Conservation (phyloP, 1,140 invertebrate genomes). For the Helicoverpa zea region DNA sequence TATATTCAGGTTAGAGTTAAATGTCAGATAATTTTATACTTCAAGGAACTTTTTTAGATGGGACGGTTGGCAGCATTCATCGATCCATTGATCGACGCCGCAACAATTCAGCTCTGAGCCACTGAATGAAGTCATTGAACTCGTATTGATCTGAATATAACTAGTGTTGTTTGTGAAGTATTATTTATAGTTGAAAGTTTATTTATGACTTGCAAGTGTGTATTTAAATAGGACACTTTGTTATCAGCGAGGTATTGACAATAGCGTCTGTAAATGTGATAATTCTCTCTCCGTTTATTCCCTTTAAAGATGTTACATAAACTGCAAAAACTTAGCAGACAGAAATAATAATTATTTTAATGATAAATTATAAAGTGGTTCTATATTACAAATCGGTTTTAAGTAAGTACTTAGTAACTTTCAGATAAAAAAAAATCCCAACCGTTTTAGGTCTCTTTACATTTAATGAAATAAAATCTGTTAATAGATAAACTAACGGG, state of each 20-base stretch:
- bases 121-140: slow-evolving; percentile 21
- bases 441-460: not conserved
- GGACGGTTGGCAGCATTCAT: slow-evolving; percentile 7
- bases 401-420: not conserved
- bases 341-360: slow-evolving; percentile 24
- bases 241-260: not conserved
- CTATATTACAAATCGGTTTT: not conserved
- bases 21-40: slow-evolving; percentile 25
- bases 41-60: not conserved
- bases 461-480: too few species aligned
- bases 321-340: slow-evolving; percentile 18
- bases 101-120: slow-evolving; percentile 9
- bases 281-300: not conserved
- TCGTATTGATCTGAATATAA: not conserved
- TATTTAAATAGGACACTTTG: too few species aligned
- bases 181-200: not conserved
- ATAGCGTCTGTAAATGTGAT: not conserved
- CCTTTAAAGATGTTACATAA: not conserved
- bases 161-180: not conserved
- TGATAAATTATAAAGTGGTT: slow-evolving; percentile 10
- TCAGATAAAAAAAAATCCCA: not conserved
- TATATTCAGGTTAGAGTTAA: slow-evolving; percentile 13
- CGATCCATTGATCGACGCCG: slow-evolving; percentile 26
- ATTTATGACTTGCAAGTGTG: not conserved
- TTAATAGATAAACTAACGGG: too few species aligned